phyloP scores from a whole-genome alignment of 2,888 invertebrate genomes.

The Clivina fossor region DNA sequence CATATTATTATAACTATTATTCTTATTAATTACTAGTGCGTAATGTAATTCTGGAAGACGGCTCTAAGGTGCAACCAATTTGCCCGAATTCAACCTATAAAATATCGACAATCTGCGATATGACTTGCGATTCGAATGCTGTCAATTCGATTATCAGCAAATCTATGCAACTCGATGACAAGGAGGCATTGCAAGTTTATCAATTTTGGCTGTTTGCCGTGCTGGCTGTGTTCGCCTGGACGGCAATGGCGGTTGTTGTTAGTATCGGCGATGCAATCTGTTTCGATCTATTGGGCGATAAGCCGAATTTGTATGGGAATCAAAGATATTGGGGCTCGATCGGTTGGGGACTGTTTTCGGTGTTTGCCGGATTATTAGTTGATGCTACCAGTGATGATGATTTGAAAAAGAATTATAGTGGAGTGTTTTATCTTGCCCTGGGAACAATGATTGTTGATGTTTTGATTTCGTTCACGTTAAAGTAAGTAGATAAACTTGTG shows the following conservation, averaged over 20 bases:
- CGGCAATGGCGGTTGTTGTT: constrained; percentile 82
- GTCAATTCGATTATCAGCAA: constrained; percentile 50
- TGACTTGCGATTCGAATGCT: constrained; percentile 51
- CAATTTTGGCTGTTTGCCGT: constrained; percentile 80
- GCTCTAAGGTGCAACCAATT: constrained; percentile 38
- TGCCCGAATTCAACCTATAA: constrained; percentile 40
- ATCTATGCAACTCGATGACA: too few species aligned
- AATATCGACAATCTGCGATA: constrained; percentile 42
- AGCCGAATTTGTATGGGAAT: constrained; percentile 76
- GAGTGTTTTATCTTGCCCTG: constrained; percentile 78
- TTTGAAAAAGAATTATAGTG: constrained; percentile 70
- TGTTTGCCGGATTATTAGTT: constrained; percentile 75
- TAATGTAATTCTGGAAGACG: constrained; percentile 42
- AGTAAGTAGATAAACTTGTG: constrained; percentile 41
- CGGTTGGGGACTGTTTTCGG: constrained; percentile 80
- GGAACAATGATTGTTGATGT: constrained; percentile 67
- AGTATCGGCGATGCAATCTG: constrained; percentile 89
- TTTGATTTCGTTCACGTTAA: constrained; percentile 64
- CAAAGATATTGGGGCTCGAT: constrained; percentile 88
- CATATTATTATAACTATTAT: not conserved
- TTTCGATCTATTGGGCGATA: constrained; percentile 75
- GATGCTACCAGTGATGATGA: constrained; percentile 70
- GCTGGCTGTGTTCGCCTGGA: constrained; percentile 77
- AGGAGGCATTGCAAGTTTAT: constrained; percentile 52
- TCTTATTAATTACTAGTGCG: constrained; percentile 31